Evolutionary conservation across 2,797 vertebrate species (phyloP).

Genomic region (Myotis myotis): DNA sequence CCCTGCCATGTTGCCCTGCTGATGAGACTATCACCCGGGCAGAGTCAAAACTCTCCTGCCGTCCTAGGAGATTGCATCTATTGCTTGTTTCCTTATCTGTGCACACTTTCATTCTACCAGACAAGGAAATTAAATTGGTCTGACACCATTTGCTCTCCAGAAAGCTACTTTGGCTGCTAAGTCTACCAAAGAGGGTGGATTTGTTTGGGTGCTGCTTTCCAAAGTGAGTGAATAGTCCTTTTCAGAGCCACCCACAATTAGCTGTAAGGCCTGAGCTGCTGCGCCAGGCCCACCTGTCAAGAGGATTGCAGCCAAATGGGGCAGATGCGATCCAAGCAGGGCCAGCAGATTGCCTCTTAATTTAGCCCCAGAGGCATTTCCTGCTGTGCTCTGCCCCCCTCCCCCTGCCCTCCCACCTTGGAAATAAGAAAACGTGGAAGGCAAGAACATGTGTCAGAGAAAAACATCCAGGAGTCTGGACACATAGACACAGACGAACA

Average conservation of each 20-base stretch:
- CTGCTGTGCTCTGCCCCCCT: background rate
- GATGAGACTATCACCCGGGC: background rate
- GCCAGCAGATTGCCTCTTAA: slow-evolving; percentile 19
- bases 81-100: slow-evolving; percentile 25
- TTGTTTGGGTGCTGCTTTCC: slow-evolving; percentile 52
- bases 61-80: slow-evolving; percentile 13
- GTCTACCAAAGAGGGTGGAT: slow-evolving; percentile 18
- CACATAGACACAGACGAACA: background rate
- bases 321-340: slow-evolving; percentile 33
- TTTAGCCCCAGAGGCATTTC: slow-evolving; percentile 24
- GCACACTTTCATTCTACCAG: slow-evolving; percentile 17
- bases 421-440: slow-evolving; percentile 17
- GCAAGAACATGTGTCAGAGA: slow-evolving; percentile 2
- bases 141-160: slow-evolving; percentile 57
- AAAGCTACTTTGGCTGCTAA: slow-evolving; percentile 64
- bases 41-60: background rate
- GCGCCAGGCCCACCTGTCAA: slow-evolving; percentile 39
- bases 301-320: background rate
- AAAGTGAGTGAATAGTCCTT: slow-evolving; percentile 8
- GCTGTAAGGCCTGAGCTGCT: background rate
- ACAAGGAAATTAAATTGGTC: slow-evolving; percentile 49
- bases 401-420: no score
- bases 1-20: background rate
- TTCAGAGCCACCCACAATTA: background rate
- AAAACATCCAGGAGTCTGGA: background rate